Evolutionary conservation across 2,113 vertebrate species (phyloP).

Genomic region (Coracopsis vasa): DNA sequence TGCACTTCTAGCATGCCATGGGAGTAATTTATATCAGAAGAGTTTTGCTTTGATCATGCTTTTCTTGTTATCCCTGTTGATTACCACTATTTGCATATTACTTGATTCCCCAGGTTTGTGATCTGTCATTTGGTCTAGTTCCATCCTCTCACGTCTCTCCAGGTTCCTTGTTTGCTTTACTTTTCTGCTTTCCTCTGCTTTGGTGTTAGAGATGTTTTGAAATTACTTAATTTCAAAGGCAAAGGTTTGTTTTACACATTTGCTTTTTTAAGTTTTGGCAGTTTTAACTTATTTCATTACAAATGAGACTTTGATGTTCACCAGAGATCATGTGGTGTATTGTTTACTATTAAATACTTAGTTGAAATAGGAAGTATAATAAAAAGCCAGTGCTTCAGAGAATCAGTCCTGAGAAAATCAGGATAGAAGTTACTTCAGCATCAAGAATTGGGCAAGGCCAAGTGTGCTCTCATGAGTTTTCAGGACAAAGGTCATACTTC

Average conservation of each 20-base stretch:
- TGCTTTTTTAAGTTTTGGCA: background rate
- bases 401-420: background rate
- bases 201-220: background rate
- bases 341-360: background rate
- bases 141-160: conserved; percentile 14
- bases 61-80: conserved; percentile 51
- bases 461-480: background rate
- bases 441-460: background rate
- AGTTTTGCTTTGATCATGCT: conserved; percentile 33
- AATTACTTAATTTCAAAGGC: conserved; percentile 44
- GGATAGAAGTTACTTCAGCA: background rate
- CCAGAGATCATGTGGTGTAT: background rate
- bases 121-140: conserved; percentile 1
- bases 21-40: conserved; percentile 19
- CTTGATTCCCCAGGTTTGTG: conserved; percentile 35
- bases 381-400: background rate
- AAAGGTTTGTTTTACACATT: conserved; percentile 12
- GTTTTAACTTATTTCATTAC: background rate
- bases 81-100: conserved; percentile 50
- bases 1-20: conserved; percentile 35
- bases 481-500: background rate
- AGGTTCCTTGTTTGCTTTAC: conserved; percentile 36
- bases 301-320: background rate
- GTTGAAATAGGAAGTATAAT: background rate
- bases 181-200: conserved; percentile 25